phyloP scores from a whole-genome alignment of 1,140 invertebrate genomes.

The Pomacea maculata region DNA sequence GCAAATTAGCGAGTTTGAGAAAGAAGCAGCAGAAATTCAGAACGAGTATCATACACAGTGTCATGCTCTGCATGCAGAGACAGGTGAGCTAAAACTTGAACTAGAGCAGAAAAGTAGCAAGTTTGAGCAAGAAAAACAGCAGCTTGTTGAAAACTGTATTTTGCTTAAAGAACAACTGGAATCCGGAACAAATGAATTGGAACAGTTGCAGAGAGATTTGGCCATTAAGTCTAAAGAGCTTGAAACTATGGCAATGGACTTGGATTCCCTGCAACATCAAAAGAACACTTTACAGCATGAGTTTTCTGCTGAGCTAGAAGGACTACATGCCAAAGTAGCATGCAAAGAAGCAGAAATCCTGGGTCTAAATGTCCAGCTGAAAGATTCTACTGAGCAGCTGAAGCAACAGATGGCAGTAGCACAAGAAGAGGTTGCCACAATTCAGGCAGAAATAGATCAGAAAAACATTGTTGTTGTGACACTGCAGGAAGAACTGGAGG shows the following conservation, averaged over 20 bases:
- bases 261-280: conserved; percentile 1
- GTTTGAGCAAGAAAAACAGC: neutral
- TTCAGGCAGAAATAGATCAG: conserved; percentile 26
- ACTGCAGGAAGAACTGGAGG: conserved; percentile 22
- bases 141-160: neutral
- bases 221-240: conserved; percentile 4
- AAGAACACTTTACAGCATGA: neutral
- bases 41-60: neutral
- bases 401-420: neutral
- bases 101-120: neutral
- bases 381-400: neutral
- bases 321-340: conserved; percentile 2
- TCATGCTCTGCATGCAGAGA: conserved; percentile 13
- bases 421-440: conserved; percentile 12
- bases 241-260: conserved; percentile 9
- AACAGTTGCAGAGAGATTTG: conserved; percentile 12
- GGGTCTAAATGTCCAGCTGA: neutral
- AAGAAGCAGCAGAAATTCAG: conserved; percentile 3
- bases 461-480: conserved; percentile 22
- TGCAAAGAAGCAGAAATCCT: conserved; percentile 15
- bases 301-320: conserved; percentile 24
- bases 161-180: conserved; percentile 18
- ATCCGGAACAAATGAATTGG: conserved; percentile 12
- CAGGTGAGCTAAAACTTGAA: neutral
- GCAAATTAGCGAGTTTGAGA: neutral